Percentiles rank a stretch among this genome's conserved stretches.
Evolutionary conservation across 1,140 invertebrate genomes (phyloP).

Genomic region (Goniozus legneri): DNA sequence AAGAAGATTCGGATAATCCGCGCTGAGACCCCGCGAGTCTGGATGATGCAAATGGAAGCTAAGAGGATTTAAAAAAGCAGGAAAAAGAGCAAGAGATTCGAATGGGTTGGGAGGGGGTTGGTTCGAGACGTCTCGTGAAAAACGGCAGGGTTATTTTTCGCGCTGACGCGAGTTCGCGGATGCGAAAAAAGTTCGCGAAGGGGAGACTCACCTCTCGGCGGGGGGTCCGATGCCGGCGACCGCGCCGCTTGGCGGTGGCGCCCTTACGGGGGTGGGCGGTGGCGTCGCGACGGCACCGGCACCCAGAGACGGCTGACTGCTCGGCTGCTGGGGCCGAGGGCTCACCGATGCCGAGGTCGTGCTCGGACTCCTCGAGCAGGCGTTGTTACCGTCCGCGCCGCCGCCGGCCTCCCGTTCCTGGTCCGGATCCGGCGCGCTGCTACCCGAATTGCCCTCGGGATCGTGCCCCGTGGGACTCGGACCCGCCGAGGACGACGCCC

Average conservation of each 20-base stretch:
- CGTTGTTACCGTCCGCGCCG: constrained; percentile 34
- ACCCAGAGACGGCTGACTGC: constrained; percentile 45
- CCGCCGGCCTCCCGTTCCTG: no score
- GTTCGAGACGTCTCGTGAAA: no score
- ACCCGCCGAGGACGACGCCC: constrained; percentile 37
- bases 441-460: constrained; percentile 29
- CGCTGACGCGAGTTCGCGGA: no score
- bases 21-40: no score
- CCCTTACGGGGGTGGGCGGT: constrained; percentile 41
- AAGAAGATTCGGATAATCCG: no score
- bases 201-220: constrained; percentile 49
- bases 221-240: constrained; percentile 41
- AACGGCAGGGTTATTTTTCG: no score
- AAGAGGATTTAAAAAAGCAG: constrained; percentile 43
- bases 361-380: constrained; percentile 47
- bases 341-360: constrained; percentile 52
- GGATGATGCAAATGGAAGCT: background rate
- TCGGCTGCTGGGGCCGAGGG: constrained; percentile 44
- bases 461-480: constrained; percentile 39
- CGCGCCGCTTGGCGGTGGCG: constrained; percentile 36
- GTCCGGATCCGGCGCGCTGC: constrained; percentile 40
- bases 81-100: constrained; percentile 41
- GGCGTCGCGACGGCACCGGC: constrained; percentile 44
- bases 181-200: no score
- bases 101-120: no score